Conservation (phyloP, 2,797 vertebrate genomes). For the Leptodactylus fallax region DNA sequence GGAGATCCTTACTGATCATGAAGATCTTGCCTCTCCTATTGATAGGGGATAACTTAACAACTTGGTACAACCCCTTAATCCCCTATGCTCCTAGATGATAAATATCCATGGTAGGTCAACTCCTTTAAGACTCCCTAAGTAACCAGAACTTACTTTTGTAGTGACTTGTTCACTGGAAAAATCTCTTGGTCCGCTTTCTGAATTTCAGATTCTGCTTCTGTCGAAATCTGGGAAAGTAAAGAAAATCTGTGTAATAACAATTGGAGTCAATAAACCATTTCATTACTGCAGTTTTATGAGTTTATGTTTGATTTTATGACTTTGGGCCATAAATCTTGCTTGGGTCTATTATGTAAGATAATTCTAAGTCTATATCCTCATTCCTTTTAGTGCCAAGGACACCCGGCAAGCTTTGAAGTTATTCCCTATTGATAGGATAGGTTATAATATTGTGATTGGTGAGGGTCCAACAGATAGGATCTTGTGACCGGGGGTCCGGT, state of each 20-base stretch:
- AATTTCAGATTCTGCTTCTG: slow-evolving; percentile 67
- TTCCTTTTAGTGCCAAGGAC: background rate
- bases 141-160: slow-evolving; percentile 76
- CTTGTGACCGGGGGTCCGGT: no score
- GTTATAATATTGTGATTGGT: no score
- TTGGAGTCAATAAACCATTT: background rate
- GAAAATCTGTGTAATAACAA: background rate
- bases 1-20: no score
- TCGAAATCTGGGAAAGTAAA: slow-evolving; percentile 64
- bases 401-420: background rate
- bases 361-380: background rate
- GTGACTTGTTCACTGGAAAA: slow-evolving; percentile 73
- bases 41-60: no score
- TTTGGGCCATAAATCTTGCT: no score
- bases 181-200: slow-evolving; percentile 67
- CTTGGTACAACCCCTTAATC: no score
- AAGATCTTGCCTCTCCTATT: no score
- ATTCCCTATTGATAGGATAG: background rate
- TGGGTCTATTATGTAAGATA: no score
- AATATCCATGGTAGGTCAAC: no score
- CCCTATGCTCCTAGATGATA: no score
- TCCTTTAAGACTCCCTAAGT: background rate
- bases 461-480: no score
- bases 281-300: background rate
- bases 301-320: background rate